Percentiles rank a stretch among this genome's conserved stretches.
phyloP scores from a whole-genome alignment of 1,140 invertebrate species.

The Macrocentrus cingulum region DNA sequence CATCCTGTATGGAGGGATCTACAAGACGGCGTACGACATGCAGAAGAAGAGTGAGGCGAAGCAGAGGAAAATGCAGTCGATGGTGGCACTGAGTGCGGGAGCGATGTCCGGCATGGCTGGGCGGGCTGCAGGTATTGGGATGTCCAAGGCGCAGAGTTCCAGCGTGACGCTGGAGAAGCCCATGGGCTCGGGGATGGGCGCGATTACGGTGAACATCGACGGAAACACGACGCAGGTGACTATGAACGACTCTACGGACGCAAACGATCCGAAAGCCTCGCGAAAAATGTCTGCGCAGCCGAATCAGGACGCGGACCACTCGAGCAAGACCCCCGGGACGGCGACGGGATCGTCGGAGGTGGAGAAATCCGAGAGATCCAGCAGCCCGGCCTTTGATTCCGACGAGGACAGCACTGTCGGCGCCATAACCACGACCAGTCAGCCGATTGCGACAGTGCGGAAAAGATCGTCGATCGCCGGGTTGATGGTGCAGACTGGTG shows the following conservation, averaged over 20 bases:
- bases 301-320: slow-evolving; percentile 17
- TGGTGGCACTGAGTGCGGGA: slow-evolving; percentile 85
- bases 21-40: slow-evolving; percentile 97
- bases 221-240: background rate
- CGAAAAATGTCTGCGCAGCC: slow-evolving; percentile 29
- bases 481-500: slow-evolving; percentile 65
- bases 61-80: slow-evolving; percentile 90
- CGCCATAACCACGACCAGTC: slow-evolving; percentile 44
- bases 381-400: slow-evolving; percentile 93
- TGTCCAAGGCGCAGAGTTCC: slow-evolving; percentile 76
- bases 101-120: slow-evolving; percentile 88
- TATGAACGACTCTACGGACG: slow-evolving; percentile 10
- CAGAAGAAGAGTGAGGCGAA: slow-evolving; percentile 96
- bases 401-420: slow-evolving; percentile 79
- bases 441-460: slow-evolving; percentile 45
- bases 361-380: slow-evolving; percentile 85
- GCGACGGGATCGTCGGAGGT: slow-evolving; percentile 34
- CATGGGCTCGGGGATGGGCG: slow-evolving; percentile 43
- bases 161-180: slow-evolving; percentile 73
- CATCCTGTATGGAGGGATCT: slow-evolving; percentile 95
- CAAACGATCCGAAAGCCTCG: background rate
- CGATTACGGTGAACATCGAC: slow-evolving; percentile 16
- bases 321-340: slow-evolving; percentile 23
- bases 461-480: slow-evolving; percentile 67
- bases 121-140: slow-evolving; percentile 79